Evolutionary conservation across 1,140 invertebrate genomes (phyloP), one percentile per base, ranked within the genome.

Genomic region (Episyrphus balteatus): DNA sequence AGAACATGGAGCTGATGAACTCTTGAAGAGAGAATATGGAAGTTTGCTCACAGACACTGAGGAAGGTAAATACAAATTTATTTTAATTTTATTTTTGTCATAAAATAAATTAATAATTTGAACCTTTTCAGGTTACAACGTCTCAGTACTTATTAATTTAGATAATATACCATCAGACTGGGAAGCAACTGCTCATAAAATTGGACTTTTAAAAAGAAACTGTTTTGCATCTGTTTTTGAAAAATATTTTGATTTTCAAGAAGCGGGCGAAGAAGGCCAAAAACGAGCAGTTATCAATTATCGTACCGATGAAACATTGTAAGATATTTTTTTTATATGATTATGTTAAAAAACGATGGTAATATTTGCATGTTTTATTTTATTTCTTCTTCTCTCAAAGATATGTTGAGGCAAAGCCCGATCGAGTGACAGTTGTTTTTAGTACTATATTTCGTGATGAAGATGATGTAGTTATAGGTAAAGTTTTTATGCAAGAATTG

Each of bases 221-320:
- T 99, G 96, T 73, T 99, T 99, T 75, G 96, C 95, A 14, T 97
- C 95, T 36, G 94, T 99, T 32, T 99, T 99, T 75, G 93, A 99
- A 73, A 97, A 98, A 64, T 99, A 99, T 75, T 99, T 99, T 73
- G 84, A 95, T 66, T 94, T 93, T 70, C 95, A 99, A 79, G 91
- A 94, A 68, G 79, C 86, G 55, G 90, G 88, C 2, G 82, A 86
- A 62, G 84, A 92, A 65, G 84, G 86, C 10, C 85, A 95, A 52
- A 90, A 92, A 69, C 79, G 91, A 66, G 96, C 96, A 49, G 92
- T 99, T 46, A 98, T 99, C 68, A 90, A 98, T 71, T 99, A 98
- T 70, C 79, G 96, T 64, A 92, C 95, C 70, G 93, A 99, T 79
- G 96, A 99, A 76, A 99, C 95, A 44, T 81, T 99, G 94, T 99